These are phyloP conservation scores for Dorcus hopei DNA, from an alignment of 2,888 invertebrate species.

Conservation along the genomic window DNA sequence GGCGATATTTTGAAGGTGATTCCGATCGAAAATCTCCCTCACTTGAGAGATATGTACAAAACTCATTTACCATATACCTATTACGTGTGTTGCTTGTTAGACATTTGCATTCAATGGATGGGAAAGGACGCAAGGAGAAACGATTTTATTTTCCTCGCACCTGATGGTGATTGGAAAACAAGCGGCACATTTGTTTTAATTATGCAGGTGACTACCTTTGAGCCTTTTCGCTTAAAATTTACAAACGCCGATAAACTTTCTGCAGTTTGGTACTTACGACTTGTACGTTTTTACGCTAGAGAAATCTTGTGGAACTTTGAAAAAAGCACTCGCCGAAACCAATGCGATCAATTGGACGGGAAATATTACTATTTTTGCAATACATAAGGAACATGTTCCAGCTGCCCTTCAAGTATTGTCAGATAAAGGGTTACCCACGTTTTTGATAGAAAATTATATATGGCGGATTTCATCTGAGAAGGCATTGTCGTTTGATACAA, in stretches of 20 bases:
- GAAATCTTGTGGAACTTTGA: neutral
- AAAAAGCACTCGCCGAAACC: neutral
- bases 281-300: conserved; percentile 9
- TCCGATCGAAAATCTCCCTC: neutral
- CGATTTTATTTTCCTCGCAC: neutral
- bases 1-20: conserved; percentile 1
- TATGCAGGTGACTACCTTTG: neutral
- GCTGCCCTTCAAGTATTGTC: neutral
- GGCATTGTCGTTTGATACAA: neutral
- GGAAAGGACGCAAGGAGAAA: neutral
- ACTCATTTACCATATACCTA: neutral
- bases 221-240: neutral
- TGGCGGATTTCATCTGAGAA: conserved; percentile 1
- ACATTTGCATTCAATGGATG: neutral
- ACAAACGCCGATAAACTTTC: neutral
- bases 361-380: neutral
- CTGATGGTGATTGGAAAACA: neutral
- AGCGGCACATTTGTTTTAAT: conserved; percentile 4
- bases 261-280: conserved; percentile 8
- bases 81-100: conserved; percentile 1
- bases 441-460: neutral
- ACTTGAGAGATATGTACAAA: neutral
- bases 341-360: conserved; percentile 2
- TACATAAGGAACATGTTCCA: neutral
- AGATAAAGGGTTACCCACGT: neutral